Percentiles rank a stretch among this genome's conserved stretches.
Evolutionary conservation across 92 coral and sea anemone species (phyloP).

Genomic region (Parazoanthus swiftii): DNA sequence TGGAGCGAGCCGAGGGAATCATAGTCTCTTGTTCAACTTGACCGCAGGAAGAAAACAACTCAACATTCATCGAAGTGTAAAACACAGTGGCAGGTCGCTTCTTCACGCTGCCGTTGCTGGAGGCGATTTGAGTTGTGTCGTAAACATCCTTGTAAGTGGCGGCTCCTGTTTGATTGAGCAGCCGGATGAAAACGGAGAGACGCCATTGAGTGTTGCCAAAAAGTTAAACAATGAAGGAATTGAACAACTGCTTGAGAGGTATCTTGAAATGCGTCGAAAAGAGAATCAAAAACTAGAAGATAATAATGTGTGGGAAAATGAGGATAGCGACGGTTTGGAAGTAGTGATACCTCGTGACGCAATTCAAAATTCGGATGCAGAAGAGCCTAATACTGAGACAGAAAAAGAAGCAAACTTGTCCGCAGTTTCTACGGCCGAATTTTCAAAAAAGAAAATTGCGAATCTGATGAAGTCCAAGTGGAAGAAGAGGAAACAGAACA

Average conservation of each 20-base stretch:
- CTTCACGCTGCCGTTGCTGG: slow-evolving; percentile 63
- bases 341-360: neutral
- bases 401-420: neutral
- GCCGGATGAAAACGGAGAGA: slow-evolving; percentile 45
- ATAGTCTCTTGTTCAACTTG: slow-evolving; percentile 41
- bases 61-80: slow-evolving; percentile 40
- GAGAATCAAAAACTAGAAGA: slow-evolving; percentile 17
- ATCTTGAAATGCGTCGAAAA: slow-evolving; percentile 44
- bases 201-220: slow-evolving; percentile 48
- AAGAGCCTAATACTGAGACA: neutral
- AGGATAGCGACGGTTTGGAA: slow-evolving; percentile 19
- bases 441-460: slow-evolving; percentile 34
- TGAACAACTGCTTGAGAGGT: slow-evolving; percentile 38
- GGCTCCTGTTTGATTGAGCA: slow-evolving; percentile 39
- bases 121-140: slow-evolving; percentile 58
- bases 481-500: slow-evolving; percentile 25
- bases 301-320: neutral
- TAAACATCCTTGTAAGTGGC: slow-evolving; percentile 50
- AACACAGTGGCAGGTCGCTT: slow-evolving; percentile 59
- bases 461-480: slow-evolving; percentile 22
- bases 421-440: slow-evolving; percentile 17
- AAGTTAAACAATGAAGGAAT: slow-evolving; percentile 44
- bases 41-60: slow-evolving; percentile 44
- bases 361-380: neutral
- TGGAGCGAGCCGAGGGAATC: slow-evolving; percentile 59